Evolutionary conservation across 1,140 invertebrate genomes (phyloP), one percentile per base, ranked within the genome.

Genomic region (Thrips palmi): DNA sequence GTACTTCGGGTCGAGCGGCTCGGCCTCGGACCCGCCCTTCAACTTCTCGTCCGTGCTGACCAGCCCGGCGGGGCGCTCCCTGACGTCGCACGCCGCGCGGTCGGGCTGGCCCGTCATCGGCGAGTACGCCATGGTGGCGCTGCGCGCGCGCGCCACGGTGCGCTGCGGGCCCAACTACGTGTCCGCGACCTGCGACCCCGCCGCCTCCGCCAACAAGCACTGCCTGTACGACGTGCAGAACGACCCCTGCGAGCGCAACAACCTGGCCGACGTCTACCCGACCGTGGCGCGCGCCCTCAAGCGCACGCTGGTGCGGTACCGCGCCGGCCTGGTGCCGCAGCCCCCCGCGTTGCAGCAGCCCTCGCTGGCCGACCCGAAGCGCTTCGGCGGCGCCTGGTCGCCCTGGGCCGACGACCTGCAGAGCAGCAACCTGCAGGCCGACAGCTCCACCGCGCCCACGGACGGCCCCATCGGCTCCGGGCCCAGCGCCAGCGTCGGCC

Each of bases 181-280:
- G 12, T 33, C 19, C 20, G 14, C 22, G 22, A 20, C 33, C 12
- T 34, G 14, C 17, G 37, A 33, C 20, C 44, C 20, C 19, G 45
- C 17, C 33, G 39, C 44, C 32, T 20, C 11, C 30, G 32, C 17
- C 25, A 31, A 34, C 18, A 34, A 45, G 1, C 67, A 71, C 12
- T 77, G 75, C 46, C 59, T 77, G 4, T 78, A 73, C 47, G 62
- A 77, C 45, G 62, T 77, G 38, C 51, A 61, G 2, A 53, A 53
- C 19, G 75, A 78, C 58, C 75, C 75, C 1, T 79, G 74, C 51
- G 74, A 78, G 49, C 64, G 59, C 3, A 60, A 57, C 19, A 74
- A 79, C 46, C 50, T 77, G 8, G 59, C 57, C 1, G 50, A 49
- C 18, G 49, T 52, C 11, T 60, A 63, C 49, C 51, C 54, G 2